Conservation (phyloP, 1,140 invertebrate species). For the Drosophila pseudoananassae region DNA sequence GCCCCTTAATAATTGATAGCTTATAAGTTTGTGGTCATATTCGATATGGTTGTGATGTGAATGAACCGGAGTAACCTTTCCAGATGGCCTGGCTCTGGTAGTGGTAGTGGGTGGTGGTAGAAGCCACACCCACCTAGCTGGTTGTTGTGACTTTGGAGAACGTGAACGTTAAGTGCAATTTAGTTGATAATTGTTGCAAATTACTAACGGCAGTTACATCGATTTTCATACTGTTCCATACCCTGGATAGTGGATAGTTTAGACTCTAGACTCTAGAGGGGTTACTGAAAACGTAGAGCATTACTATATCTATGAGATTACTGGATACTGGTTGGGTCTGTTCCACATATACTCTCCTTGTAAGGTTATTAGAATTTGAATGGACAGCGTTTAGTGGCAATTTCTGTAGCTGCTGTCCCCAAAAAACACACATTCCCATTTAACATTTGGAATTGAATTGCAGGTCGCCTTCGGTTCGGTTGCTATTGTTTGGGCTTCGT, state of each 20-base stretch:
- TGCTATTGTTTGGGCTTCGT: constrained; percentile 54
- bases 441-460: constrained; percentile 42
- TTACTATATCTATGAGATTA: neutral
- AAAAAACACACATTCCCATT: constrained; percentile 35
- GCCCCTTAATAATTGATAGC: constrained; percentile 45
- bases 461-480: constrained; percentile 31
- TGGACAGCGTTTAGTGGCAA: constrained; percentile 31
- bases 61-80: constrained; percentile 69
- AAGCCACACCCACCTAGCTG: constrained; percentile 41
- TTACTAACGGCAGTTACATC: constrained; percentile 62
- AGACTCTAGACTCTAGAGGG: neutral
- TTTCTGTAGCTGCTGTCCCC: constrained; percentile 14
- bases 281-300: constrained; percentile 24
- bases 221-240: constrained; percentile 48
- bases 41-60: constrained; percentile 41
- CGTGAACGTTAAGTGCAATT: constrained; percentile 49
- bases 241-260: too few relatives aligned
- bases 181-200: constrained; percentile 69
- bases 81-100: constrained; percentile 4
- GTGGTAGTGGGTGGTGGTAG: neutral
- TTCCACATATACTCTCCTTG: neutral
- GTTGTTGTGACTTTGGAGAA: constrained; percentile 35
- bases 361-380: constrained; percentile 49
- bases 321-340: neutral
- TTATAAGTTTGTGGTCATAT: constrained; percentile 26